These are phyloP conservation scores for Sphaerodactylus townsendi DNA, from an alignment of 2,113 vertebrate species.

Conservation along the genomic window DNA sequence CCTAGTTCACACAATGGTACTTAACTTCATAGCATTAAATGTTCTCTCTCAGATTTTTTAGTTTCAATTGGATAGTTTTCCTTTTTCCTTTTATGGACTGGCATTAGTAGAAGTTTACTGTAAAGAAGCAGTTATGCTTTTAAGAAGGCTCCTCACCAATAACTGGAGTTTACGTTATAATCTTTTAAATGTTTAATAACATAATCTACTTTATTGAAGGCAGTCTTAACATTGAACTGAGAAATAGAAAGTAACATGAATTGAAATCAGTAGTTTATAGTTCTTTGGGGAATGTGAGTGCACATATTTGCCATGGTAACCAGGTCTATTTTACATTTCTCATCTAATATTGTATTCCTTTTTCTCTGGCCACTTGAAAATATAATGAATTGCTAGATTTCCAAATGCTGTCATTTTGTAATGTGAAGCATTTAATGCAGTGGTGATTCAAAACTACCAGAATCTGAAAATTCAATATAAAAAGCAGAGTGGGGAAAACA, in stretches of 20 bases:
- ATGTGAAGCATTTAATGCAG: conserved; percentile 22
- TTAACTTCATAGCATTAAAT: conserved; percentile 35
- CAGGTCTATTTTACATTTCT: conserved; percentile 40
- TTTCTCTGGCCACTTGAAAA: conserved; percentile 60
- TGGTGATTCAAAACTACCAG: conserved; percentile 36
- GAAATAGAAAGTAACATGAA: conserved; percentile 51
- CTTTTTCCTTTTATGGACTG: conserved; percentile 17
- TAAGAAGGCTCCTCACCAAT: conserved; percentile 29
- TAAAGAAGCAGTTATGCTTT: conserved; percentile 31
- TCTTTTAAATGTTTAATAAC: conserved; percentile 34
- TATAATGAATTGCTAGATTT: conserved; percentile 32
- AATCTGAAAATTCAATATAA: conserved; percentile 28
- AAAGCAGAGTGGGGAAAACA: conserved; percentile 12
- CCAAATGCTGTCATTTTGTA: conserved; percentile 37
- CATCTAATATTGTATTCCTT: conserved; percentile 33
- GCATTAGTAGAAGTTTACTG: background rate
- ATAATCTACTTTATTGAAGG: conserved; percentile 42
- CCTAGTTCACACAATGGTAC: conserved; percentile 2
- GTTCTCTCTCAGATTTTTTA: conserved; percentile 8
- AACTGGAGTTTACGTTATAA: conserved; percentile 35
- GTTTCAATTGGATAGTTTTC: conserved; percentile 22
- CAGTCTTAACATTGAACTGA: conserved; percentile 39
- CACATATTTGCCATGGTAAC: conserved; percentile 56
- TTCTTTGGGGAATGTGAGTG: conserved; percentile 34
- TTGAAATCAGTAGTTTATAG: conserved; percentile 38